Evolutionary conservation across 2,113 vertebrate species (phyloP), one percentile per base, ranked within the genome.

Genomic region (Saccopteryx leptura): DNA sequence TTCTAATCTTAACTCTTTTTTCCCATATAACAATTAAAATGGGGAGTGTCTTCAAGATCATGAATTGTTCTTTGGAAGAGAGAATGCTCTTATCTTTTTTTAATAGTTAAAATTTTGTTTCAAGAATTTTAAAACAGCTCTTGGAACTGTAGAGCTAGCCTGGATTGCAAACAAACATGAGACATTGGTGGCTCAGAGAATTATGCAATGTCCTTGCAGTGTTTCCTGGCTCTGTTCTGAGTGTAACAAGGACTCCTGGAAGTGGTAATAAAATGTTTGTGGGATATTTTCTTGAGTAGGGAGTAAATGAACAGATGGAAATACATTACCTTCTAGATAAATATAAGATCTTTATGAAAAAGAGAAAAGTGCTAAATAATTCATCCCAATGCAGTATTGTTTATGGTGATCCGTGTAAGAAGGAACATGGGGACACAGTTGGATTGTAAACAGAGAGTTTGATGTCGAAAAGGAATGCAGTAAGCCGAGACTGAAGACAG

Each of bases 221-320:
- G 48, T 11, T 61, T 7, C 50, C 31, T 50, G 10, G 19, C 24
- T 60, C 52, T 39, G 9, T 26, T 21, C 81, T 60, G 52, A 48
- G 48, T 54, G 63, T 82, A 58, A 54, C 65, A n/a, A 60, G 46
- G 65, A 65, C 82, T 86, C 75, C 83, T 88, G 65, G 4, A 86
- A 87, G 88, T 78, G 75, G 75, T 65, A 81, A 81, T 81, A 48
- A 76, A 88, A 61, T 88, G 71, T 81, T 79, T 90, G 69, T 88
- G 54, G 89, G 65, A 39, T 39, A 79, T 94, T 95, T 86, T 89
- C 71, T 48, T 26, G 48, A 76, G 54, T 63, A 50, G 48, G 54
- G 48, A 94, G 75, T 78, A 71, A 79, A 93, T 93, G 23, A 71
- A 75, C 92, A 95, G 86, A 87, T 85, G 93, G 91, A 88, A 93